phyloP scores from a whole-genome alignment of 2,113 vertebrate genomes.

The Rhinoderma darwinii region DNA sequence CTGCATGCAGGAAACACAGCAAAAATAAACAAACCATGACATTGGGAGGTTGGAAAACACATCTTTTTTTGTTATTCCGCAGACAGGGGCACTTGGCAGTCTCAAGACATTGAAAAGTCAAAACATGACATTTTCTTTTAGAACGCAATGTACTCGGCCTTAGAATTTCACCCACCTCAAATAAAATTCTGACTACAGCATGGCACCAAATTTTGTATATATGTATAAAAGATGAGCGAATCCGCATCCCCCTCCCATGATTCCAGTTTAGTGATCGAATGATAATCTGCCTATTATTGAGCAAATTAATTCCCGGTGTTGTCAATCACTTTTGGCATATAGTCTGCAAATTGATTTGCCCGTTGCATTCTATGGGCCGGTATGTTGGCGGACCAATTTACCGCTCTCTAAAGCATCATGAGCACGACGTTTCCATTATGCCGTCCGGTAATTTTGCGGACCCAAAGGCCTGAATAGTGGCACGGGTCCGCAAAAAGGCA shows the following conservation, averaged over 20 bases:
- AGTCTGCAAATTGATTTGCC: background rate
- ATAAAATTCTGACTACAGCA: background rate
- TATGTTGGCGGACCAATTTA: no score
- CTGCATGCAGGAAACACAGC: background rate
- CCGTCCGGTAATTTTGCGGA: no score
- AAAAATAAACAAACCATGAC: background rate
- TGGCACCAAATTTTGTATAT: no score
- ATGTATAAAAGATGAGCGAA: no score
- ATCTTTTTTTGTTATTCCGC: slow-evolving; percentile 21
- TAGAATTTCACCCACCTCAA: slow-evolving; percentile 29
- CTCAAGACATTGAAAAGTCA: background rate
- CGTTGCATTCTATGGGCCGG: background rate
- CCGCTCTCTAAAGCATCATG: no score
- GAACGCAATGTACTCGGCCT: slow-evolving; percentile 42
- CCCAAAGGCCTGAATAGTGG: no score
- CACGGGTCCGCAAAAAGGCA: no score
- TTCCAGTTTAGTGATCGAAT: no score
- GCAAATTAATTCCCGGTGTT: background rate
- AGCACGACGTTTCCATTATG: no score
- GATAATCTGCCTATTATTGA: background rate
- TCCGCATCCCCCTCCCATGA: background rate
- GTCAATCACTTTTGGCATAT: background rate
- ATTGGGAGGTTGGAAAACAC: background rate
- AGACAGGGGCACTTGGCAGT: slow-evolving; percentile 18
- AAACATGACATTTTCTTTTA: slow-evolving; percentile 36